A percentile compares a stretch with the other conserved stretches of the same genome.
Evolutionary conservation across 2,113 vertebrate genomes (phyloP).

Genomic region (Collichthys lucidus): DNA sequence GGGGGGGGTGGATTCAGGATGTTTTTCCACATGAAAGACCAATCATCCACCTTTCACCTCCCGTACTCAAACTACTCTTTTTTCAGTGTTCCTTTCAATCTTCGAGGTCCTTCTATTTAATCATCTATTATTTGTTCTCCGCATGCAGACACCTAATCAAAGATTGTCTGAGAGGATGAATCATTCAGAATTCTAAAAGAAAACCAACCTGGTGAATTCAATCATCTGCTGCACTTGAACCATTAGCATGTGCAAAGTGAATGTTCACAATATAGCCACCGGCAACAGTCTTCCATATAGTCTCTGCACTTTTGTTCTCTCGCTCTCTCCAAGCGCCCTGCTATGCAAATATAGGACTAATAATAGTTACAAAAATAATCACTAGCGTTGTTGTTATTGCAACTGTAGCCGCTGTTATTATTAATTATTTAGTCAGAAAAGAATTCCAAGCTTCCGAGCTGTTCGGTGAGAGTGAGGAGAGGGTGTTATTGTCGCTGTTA

Average conservation of each 20-base stretch:
- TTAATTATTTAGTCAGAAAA: neutral
- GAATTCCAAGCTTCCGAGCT: neutral
- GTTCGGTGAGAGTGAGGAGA: neutral
- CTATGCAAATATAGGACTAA: neutral
- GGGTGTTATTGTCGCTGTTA: neutral
- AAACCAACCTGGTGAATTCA: neutral
- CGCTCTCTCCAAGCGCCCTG: neutral
- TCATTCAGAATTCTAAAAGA: neutral
- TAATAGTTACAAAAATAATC: neutral
- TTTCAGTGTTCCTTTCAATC: neutral
- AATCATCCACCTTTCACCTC: conserved; percentile 37
- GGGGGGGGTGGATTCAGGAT: conserved; percentile 5
- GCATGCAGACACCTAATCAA: neutral
- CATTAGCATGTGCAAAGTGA: neutral
- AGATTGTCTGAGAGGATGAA: neutral
- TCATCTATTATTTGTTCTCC: neutral
- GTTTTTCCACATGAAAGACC: conserved; percentile 58
- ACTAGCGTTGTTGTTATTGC: neutral
- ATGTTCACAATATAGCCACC: neutral
- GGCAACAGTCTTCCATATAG: neutral
- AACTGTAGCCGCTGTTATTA: neutral
- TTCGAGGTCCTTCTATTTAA: neutral
- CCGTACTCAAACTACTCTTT: neutral
- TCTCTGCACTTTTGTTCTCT: neutral
- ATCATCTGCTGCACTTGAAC: neutral